Percentiles rank a stretch among this genome's conserved stretches.
These are phyloP conservation scores for Drosophila bocki DNA, from an alignment of 1,140 invertebrate genomes.

Conservation along the genomic window DNA sequence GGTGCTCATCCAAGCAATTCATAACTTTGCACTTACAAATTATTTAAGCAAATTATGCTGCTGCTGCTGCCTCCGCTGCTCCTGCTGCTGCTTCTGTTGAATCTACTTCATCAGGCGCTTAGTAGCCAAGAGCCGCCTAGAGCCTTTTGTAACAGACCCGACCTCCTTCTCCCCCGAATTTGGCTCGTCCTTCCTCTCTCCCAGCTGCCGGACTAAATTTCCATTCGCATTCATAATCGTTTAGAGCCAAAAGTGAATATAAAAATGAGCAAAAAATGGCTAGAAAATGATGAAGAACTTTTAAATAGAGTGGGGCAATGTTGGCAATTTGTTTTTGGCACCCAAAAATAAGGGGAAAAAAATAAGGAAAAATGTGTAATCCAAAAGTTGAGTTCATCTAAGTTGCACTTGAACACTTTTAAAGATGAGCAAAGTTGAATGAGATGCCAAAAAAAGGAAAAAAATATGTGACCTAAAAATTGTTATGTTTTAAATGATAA, in stretches of 20 bases:
- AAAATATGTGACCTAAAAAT: constrained; percentile 8
- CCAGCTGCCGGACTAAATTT: constrained; percentile 17
- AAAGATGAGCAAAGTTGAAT: constrained; percentile 44
- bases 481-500: not conserved
- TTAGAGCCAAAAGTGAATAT: constrained; percentile 44
- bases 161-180: not conserved
- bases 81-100: constrained; percentile 4
- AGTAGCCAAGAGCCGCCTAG: constrained; percentile 37
- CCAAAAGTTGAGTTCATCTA: constrained; percentile 47
- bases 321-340: constrained; percentile 35
- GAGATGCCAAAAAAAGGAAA: constrained; percentile 4
- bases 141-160: constrained; percentile 38
- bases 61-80: constrained; percentile 6
- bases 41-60: constrained; percentile 64
- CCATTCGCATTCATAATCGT: constrained; percentile 60
- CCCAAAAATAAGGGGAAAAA: not conserved
- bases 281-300: constrained; percentile 39
- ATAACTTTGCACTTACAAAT: constrained; percentile 67
- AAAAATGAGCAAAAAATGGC: constrained; percentile 26
- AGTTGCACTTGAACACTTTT: constrained; percentile 47
- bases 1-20: constrained; percentile 51
- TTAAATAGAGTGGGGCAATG: constrained; percentile 13
- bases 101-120: constrained; percentile 60
- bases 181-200: not conserved
- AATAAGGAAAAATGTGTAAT: constrained; percentile 14